phyloP scores from a whole-genome alignment of 2,797 vertebrate species.

The Orientallactaga sibirica region DNA sequence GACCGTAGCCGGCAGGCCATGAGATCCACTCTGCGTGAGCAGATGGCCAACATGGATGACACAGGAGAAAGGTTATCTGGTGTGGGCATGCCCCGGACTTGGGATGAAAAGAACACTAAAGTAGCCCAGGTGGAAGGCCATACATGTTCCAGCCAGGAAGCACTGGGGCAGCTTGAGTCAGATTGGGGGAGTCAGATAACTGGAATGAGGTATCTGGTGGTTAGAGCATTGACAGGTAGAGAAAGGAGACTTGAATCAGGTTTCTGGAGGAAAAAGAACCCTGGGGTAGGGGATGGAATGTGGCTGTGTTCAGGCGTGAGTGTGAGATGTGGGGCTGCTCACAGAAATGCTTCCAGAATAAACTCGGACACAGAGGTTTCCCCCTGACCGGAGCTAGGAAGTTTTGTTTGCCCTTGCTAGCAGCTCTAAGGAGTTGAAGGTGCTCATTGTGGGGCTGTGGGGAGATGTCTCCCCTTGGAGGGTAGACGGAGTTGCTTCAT shows the following conservation, averaged over 20 bases:
- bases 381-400: neutral
- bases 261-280: neutral
- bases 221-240: neutral
- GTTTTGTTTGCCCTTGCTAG: neutral
- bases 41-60: fast-evolving
- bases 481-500: neutral
- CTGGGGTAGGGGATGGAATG: neutral
- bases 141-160: neutral
- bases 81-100: neutral
- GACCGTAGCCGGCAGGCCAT: neutral
- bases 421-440: neutral
- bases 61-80: neutral
- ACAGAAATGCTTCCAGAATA: neutral
- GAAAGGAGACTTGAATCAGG: neutral
- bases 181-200: neutral
- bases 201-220: neutral
- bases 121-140: neutral
- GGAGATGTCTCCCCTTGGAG: neutral
- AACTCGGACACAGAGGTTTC: no score
- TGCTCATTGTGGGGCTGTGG: neutral
- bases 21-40: neutral
- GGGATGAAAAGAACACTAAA: neutral
- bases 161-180: neutral
- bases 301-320: neutral
- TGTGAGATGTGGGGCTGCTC: neutral